Percentiles rank a stretch among this genome's conserved stretches.
Evolutionary conservation across 2,797 vertebrate species (phyloP).

Genomic region (Ctenosaura bakeri): DNA sequence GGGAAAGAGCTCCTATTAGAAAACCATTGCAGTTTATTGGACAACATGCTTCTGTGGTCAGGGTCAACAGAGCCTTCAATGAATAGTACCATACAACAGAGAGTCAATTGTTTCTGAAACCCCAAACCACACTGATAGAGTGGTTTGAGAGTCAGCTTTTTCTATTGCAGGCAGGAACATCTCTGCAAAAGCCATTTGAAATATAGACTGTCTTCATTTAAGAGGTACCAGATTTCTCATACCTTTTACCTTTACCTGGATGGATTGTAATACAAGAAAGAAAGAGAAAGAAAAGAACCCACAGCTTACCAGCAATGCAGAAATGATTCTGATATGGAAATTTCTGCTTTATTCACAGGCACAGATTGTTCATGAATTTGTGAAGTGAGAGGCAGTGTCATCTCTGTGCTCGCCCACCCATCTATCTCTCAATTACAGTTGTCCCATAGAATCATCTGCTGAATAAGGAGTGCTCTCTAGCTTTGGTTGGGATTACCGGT

Average conservation of each 20-base stretch:
- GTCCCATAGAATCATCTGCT: too few species aligned
- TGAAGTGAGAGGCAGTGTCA: slow-evolving; percentile 46
- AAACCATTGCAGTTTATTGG: slow-evolving; percentile 32
- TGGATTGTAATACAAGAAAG: slow-evolving; percentile 25
- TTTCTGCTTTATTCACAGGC: slow-evolving; percentile 42
- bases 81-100: slow-evolving; percentile 42
- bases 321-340: slow-evolving; percentile 2
- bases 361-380: slow-evolving; percentile 65
- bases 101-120: slow-evolving; percentile 52
- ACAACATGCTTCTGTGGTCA: slow-evolving; percentile 26
- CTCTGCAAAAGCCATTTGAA: slow-evolving; percentile 42
- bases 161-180: slow-evolving; percentile 30
- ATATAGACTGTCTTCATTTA: slow-evolving; percentile 47
- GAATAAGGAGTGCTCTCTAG: too few species aligned
- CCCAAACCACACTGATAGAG: slow-evolving; percentile 22
- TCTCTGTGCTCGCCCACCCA: neutral
- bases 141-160: slow-evolving; percentile 47
- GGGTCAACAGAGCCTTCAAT: slow-evolving; percentile 42
- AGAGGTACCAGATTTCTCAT: slow-evolving; percentile 54
- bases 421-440: too few species aligned
- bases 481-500: too few species aligned
- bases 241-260: slow-evolving; percentile 51
- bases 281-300: slow-evolving; percentile 21
- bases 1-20: neutral
- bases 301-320: slow-evolving; percentile 53